Evolutionary conservation across 2,113 vertebrate species (phyloP).

Genomic region (Puntigrus tetrazona): DNA sequence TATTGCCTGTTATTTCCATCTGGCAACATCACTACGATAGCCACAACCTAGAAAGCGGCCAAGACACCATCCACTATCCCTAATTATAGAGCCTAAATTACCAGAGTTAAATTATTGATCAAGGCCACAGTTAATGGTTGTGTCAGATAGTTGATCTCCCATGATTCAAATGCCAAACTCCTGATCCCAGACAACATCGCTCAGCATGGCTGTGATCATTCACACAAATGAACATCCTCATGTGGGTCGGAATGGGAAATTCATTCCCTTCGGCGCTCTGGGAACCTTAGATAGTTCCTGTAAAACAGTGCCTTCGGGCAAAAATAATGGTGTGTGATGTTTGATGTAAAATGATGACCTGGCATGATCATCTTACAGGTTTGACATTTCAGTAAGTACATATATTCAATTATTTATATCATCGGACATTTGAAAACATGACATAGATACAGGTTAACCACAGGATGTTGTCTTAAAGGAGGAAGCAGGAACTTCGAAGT

Average conservation of each 20-base stretch:
- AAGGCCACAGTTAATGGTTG: conserved; percentile 51
- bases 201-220: conserved; percentile 34
- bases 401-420: neutral
- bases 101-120: conserved; percentile 63
- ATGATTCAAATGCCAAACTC: conserved; percentile 50
- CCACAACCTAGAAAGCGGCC: conserved; percentile 39
- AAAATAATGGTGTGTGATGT: neutral
- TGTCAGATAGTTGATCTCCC: conserved; percentile 51
- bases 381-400: conserved; percentile 5
- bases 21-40: conserved; percentile 24
- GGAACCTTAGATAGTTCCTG: neutral
- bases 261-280: neutral
- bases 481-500: neutral
- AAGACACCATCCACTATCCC: conserved; percentile 54
- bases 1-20: conserved; percentile 27
- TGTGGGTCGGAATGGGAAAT: neutral
- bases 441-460: neutral
- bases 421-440: neutral
- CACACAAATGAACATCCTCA: conserved; percentile 11
- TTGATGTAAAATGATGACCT: conserved; percentile 9
- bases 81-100: conserved; percentile 64
- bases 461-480: neutral
- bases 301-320: neutral
- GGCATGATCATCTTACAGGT: neutral
- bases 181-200: conserved; percentile 35